Evolutionary conservation across 2,797 vertebrate species (phyloP), one percentile per base, ranked within the genome.

Genomic region (Premnoplex brunnescens): DNA sequence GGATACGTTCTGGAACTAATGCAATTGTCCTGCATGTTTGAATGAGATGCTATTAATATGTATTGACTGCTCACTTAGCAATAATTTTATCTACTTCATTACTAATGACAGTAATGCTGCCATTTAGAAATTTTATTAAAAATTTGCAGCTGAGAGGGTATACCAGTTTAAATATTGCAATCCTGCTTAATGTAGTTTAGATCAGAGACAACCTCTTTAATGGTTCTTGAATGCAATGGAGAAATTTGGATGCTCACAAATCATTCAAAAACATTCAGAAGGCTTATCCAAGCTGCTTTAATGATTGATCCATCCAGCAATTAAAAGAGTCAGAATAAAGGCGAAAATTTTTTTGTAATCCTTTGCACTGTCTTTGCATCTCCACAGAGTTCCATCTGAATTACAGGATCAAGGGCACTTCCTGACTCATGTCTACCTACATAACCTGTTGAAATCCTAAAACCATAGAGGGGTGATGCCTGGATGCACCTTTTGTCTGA

Each of bases 21-120:
- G 85, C 28, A 73, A 91, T 96, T 94, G 94, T 86, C 72, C 78
- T 75, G 59, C 51, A 41, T 76, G 51, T 95, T 94, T 89, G 86
- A 95, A 92, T 51, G 90, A 95, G 76, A 90, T 2, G 3, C 75
- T 85, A 92, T 95, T 96, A 95, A 95, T 92, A 89, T 30, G n/a
- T 94, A 96, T 96, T 0, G 5, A 91, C 79, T 88, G 73, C n/a
- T 95, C 95, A 95, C 84, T 96, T 94, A 92, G 79, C 64, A 95
- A 54, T 94, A 92, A 96, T 96, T 92, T 58, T 76, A 88, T 87
- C 87, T 85, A 76, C 92, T 97, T 95, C 46, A 84, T 94, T 95
- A 59, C 87, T 80, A 84, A 83, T 63, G 72, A 84, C 67, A 74
- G 43, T 63, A 86, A 90, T 78, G 72, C 55, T 91, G 27, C 41